phyloP scores from a whole-genome alignment of 2,797 vertebrate species.

The Sebastiscus tertius region DNA sequence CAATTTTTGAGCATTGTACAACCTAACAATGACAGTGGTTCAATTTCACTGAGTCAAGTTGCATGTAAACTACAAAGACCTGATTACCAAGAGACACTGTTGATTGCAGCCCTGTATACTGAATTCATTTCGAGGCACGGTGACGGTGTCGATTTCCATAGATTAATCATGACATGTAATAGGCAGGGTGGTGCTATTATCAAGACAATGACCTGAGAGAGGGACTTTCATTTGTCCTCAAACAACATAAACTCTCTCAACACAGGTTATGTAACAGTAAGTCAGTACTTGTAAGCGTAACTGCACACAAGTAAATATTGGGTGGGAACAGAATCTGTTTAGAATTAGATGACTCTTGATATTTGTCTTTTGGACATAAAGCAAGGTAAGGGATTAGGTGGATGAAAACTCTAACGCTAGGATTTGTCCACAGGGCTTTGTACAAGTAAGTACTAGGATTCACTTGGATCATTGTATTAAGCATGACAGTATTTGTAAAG shows the following conservation, averaged over 20 bases:
- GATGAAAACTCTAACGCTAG: background rate
- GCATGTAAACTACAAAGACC: background rate
- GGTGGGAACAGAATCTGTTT: background rate
- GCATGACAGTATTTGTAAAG: background rate
- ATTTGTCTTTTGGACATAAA: background rate
- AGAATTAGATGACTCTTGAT: background rate
- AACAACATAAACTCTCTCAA: background rate
- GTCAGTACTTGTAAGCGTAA: background rate
- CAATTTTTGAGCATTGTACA: background rate
- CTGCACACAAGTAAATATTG: background rate
- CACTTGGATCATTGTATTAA: background rate
- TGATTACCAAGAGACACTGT: background rate
- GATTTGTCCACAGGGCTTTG: background rate
- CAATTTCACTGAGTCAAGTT: background rate
- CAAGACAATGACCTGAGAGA: background rate
- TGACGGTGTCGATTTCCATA: background rate
- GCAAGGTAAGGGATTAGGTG: background rate
- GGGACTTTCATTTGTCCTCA: background rate
- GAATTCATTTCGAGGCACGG: background rate
- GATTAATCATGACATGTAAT: background rate
- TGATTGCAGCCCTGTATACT: background rate
- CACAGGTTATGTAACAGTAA: background rate
- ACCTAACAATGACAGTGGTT: background rate
- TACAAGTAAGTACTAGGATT: background rate
- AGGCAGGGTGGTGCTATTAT: background rate